A percentile compares a stretch with the other conserved stretches of the same genome.
phyloP scores from a whole-genome alignment of 2,797 vertebrate genomes.

The Poeciliopsis paucimaculata region DNA sequence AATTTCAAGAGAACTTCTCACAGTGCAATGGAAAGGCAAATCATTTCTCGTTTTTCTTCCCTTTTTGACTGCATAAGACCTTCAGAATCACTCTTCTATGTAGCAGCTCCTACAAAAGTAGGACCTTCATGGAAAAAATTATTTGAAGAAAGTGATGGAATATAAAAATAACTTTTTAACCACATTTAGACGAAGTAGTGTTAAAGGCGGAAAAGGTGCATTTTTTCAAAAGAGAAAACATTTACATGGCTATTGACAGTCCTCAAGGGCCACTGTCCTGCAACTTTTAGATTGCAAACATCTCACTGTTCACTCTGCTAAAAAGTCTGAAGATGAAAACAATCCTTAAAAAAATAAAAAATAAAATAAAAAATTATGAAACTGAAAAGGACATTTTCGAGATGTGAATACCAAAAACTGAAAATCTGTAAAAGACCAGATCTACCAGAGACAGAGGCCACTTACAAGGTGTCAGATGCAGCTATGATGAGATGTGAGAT shows the following conservation, averaged over 20 bases:
- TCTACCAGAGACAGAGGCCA: no score
- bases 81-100: neutral
- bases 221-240: neutral
- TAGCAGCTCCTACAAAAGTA: conserved; percentile 2
- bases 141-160: neutral
- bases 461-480: no score
- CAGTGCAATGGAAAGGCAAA: neutral
- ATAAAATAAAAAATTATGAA: neutral
- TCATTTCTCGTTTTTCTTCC: neutral
- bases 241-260: neutral
- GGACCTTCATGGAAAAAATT: neutral
- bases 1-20: neutral
- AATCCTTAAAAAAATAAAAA: neutral
- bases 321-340: neutral
- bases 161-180: neutral
- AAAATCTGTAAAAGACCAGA: no score
- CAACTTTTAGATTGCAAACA: no score
- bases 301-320: no score
- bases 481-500: no score
- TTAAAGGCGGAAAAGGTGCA: neutral
- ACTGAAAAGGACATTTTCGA: neutral
- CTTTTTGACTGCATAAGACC: neutral
- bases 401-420: neutral
- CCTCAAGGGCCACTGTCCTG: no score
- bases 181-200: neutral